Conservation (phyloP, 2,113 vertebrate species). For the Ageneiosus marmoratus region DNA sequence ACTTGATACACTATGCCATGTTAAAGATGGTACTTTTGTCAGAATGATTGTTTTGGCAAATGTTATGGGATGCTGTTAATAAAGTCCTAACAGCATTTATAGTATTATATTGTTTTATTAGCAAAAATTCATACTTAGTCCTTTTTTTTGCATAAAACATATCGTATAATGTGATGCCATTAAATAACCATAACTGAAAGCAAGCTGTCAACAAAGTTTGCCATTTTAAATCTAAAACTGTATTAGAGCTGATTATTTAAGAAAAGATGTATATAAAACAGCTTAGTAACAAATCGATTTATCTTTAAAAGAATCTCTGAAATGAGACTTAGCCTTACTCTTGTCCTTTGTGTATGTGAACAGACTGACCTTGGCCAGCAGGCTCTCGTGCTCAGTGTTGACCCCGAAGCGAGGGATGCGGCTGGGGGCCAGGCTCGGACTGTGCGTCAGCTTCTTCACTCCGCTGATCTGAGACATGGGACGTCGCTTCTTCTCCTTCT, state of each 20-base stretch:
- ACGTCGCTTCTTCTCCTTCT: conserved; percentile 80
- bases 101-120: background rate
- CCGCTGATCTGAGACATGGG: conserved; percentile 89
- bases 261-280: background rate
- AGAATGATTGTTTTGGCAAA: background rate
- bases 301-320: background rate
- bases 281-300: background rate
- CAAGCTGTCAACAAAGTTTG: background rate
- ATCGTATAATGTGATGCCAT: background rate
- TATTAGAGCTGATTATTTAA: no score
- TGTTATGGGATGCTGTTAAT: background rate
- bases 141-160: background rate
- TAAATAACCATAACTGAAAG: background rate
- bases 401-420: conserved; percentile 86
- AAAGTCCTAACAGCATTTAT: background rate
- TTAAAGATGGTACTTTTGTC: background rate
- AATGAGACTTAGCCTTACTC: background rate
- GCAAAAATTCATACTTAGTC: background rate
- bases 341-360: conserved; percentile 6
- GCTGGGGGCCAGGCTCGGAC: conserved; percentile 69
- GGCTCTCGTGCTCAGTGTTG: conserved; percentile 78
- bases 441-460: conserved; percentile 73
- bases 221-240: background rate
- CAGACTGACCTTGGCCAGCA: conserved; percentile 78
- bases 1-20: background rate